A percentile compares a stretch with the other conserved stretches of the same genome.
phyloP scores from a whole-genome alignment of 2,797 vertebrate species.

The Labeo calbasu region DNA sequence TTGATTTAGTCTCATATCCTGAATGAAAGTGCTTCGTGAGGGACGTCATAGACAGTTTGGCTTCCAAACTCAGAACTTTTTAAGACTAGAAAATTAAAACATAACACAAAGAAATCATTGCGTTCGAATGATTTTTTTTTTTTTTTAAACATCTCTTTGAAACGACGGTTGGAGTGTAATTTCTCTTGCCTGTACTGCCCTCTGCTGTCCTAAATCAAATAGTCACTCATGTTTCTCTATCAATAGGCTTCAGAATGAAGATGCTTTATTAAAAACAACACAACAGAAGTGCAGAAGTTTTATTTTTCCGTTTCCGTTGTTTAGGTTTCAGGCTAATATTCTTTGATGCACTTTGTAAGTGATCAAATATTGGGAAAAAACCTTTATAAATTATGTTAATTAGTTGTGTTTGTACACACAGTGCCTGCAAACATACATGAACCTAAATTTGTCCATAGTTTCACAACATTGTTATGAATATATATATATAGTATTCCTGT shows the following conservation, averaged over 20 bases:
- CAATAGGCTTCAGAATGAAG: neutral
- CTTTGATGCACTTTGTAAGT: neutral
- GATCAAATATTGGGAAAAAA: neutral
- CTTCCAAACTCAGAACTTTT: neutral
- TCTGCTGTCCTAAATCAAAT: conserved; percentile 6
- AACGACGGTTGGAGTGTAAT: neutral
- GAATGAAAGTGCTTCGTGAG: neutral
- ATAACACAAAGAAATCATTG: neutral
- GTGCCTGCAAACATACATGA: neutral
- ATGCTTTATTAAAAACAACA: neutral
- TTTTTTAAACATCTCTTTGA: neutral
- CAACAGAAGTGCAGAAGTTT: neutral
- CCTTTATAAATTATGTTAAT: neutral
- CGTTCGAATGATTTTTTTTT: neutral
- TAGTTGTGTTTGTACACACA: neutral
- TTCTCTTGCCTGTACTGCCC: conserved; percentile 13
- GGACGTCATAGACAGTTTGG: neutral
- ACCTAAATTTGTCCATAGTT: neutral
- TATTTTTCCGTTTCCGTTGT: neutral
- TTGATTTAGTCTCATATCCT: conserved; percentile 21
- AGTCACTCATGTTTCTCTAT: neutral
- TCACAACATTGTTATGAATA: neutral
- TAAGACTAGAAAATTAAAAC: neutral
- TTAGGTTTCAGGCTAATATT: neutral
- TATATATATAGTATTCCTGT: neutral